Conservation (phyloP, 1,140 invertebrate species). For the Drosophila pachea region DNA sequence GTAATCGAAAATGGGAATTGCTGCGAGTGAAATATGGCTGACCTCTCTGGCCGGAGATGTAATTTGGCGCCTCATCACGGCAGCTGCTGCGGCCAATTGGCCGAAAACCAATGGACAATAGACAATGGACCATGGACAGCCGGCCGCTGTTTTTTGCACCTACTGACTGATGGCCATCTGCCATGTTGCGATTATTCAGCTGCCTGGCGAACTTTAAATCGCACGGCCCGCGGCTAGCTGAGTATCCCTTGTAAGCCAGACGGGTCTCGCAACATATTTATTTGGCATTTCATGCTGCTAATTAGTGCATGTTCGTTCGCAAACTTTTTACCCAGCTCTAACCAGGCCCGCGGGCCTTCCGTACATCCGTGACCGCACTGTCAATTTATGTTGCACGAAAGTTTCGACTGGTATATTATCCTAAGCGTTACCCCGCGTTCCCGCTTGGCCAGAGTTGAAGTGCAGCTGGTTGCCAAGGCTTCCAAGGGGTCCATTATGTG, state of each 20-base stretch:
- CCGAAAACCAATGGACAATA: slow-evolving; percentile 62
- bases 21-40: slow-evolving; percentile 64
- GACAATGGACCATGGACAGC: slow-evolving; percentile 18
- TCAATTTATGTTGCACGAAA: slow-evolving; percentile 24
- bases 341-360: slow-evolving; percentile 16
- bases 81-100: slow-evolving; percentile 66
- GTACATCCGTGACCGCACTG: slow-evolving; percentile 58
- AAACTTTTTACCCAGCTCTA: slow-evolving; percentile 38
- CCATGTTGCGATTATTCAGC: slow-evolving; percentile 9
- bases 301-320: slow-evolving; percentile 63
- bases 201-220: slow-evolving; percentile 22
- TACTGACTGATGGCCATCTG: slow-evolving; percentile 17
- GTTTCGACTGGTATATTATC: slow-evolving; percentile 6
- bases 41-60: slow-evolving; percentile 45
- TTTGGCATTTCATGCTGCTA: slow-evolving; percentile 33
- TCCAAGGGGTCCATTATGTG: neutral
- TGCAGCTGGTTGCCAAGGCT: slow-evolving; percentile 1
- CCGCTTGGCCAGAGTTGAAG: neutral
- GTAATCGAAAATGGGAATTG: slow-evolving; percentile 45
- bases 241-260: slow-evolving; percentile 21
- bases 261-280: slow-evolving; percentile 17
- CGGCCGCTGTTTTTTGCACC: neutral
- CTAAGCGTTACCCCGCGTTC: too few relatives aligned
- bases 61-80: slow-evolving; percentile 66
- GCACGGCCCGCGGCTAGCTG: slow-evolving; percentile 1